These are phyloP conservation scores for Anagyrus pseudococci DNA, from an alignment of 2,888 invertebrate genomes.

Conservation along the genomic window DNA sequence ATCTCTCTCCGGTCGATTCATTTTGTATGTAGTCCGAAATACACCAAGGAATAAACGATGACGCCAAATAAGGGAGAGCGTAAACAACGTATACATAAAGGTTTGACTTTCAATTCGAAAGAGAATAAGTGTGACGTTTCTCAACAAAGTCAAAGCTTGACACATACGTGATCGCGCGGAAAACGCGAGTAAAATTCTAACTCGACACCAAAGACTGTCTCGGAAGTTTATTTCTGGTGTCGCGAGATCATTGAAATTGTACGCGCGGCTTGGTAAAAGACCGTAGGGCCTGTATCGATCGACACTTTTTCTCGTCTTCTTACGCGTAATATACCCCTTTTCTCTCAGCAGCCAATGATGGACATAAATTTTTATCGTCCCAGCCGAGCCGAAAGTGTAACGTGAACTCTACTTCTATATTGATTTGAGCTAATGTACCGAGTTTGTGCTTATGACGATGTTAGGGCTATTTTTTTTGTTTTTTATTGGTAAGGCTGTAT, in stretches of 20 bases:
- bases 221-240: conserved; percentile 20
- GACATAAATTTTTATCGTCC: no score
- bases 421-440: background rate
- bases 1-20: no score
- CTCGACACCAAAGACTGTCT: conserved; percentile 9
- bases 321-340: no score
- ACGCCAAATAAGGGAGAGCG: no score
- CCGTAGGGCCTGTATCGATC: background rate
- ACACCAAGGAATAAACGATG: no score
- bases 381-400: background rate
- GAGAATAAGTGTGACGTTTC: background rate
- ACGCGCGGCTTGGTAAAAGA: background rate
- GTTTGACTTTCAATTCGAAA: no score
- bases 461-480: background rate
- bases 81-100: no score
- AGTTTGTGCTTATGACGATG: background rate
- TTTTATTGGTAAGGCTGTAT: background rate
- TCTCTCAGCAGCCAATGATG: background rate
- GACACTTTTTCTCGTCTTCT: background rate
- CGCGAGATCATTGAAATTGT: conserved; percentile 9
- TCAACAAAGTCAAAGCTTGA: background rate
- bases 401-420: background rate
- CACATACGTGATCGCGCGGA: background rate
- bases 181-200: conserved; percentile 28
- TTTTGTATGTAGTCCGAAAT: no score